phyloP scores from a whole-genome alignment of 2,888 invertebrate species.

The Chymomyza caudatula region DNA sequence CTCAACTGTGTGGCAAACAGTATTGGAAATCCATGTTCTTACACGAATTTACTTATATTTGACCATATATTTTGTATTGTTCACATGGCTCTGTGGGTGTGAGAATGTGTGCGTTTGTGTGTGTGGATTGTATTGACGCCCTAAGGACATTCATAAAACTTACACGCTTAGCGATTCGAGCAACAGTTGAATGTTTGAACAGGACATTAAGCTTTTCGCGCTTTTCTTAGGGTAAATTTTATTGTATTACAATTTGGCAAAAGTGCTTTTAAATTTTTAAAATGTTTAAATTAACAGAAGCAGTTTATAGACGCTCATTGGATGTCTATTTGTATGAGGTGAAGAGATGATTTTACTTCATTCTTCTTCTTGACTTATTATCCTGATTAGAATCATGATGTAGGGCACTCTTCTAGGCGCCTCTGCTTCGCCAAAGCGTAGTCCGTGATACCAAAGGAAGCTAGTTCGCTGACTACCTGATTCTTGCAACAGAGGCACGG shows the following conservation, averaged over 20 bases:
- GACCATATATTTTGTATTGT: slow-evolving; percentile 14
- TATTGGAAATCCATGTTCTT: background rate
- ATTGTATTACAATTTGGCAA: background rate
- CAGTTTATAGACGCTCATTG: too few relatives aligned
- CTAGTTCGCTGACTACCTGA: too few relatives aligned
- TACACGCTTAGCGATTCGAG: slow-evolving; percentile 56
- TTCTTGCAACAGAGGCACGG: too few relatives aligned
- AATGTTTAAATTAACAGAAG: background rate
- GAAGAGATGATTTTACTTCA: too few relatives aligned
- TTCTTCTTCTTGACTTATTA: too few relatives aligned
- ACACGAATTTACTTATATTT: background rate
- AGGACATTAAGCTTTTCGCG: background rate
- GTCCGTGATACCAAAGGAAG: too few relatives aligned
- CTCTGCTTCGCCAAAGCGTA: too few relatives aligned
- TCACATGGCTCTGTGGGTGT: background rate
- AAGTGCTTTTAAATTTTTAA: background rate
- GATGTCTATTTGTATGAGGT: too few relatives aligned
- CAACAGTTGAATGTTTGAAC: slow-evolving; percentile 37
- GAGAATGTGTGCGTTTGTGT: slow-evolving; percentile 23
- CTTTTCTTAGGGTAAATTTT: background rate
- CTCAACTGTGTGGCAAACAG: background rate
- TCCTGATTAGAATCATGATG: too few relatives aligned
- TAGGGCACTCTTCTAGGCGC: too few relatives aligned
- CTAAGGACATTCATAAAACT: slow-evolving; percentile 56
- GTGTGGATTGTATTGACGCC: slow-evolving; percentile 56